These are phyloP conservation scores for Cinclus cinclus DNA, from an alignment of 2,113 vertebrate species.

Conservation along the genomic window DNA sequence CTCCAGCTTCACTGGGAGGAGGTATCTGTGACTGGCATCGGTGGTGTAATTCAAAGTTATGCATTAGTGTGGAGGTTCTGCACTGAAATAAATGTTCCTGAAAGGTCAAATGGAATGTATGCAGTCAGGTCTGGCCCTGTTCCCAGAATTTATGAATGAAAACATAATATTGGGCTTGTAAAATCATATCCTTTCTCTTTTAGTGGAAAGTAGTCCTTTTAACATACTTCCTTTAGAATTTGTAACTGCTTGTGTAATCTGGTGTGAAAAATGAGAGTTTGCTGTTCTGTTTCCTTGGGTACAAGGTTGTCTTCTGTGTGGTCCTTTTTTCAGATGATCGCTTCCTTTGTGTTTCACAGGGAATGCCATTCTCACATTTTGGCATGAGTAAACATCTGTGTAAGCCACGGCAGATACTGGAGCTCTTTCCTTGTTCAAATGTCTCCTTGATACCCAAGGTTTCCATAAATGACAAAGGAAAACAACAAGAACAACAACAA, in stretches of 20 bases:
- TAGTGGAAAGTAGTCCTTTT: conserved; percentile 7
- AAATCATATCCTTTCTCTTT: conserved; percentile 30
- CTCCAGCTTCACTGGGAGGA: neutral
- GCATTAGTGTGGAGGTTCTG: neutral
- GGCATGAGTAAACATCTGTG: neutral
- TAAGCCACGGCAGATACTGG: neutral
- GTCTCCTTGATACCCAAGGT: neutral
- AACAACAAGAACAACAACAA: neutral
- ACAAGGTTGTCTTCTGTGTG: neutral
- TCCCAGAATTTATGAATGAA: conserved; percentile 45
- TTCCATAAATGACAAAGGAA: neutral
- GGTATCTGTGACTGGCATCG: neutral
- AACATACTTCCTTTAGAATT: conserved; percentile 15
- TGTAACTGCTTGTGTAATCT: conserved; percentile 14
- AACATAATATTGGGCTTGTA: conserved; percentile 37
- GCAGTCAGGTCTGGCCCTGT: conserved; percentile 8
- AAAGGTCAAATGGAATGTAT: conserved; percentile 36
- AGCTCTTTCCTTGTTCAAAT: neutral
- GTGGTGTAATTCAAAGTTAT: neutral
- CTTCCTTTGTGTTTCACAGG: neutral
- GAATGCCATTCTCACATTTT: neutral
- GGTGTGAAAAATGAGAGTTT: conserved; percentile 1
- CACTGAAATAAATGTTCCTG: conserved; percentile 15
- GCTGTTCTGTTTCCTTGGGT: conserved; percentile 26
- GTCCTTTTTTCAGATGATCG: neutral